Evolutionary conservation across 2,797 vertebrate genomes (phyloP).

Genomic region (Acipenser oxyrinchus): DNA sequence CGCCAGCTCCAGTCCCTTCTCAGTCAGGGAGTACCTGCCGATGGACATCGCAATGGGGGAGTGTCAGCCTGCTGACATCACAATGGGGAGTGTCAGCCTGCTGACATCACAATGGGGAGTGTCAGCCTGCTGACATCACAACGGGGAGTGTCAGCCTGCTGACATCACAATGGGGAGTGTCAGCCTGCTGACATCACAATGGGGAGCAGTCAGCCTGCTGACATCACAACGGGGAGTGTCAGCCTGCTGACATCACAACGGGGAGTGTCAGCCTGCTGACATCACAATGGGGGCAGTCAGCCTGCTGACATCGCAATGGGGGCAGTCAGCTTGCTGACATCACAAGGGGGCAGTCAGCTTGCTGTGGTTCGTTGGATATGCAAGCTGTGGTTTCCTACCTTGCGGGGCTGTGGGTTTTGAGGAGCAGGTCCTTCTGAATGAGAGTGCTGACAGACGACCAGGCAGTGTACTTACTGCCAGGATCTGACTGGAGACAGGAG

Average conservation of each 20-base stretch:
- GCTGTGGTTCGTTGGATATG: too few species aligned
- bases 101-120: too few species aligned
- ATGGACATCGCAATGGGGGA: neutral
- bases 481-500: neutral
- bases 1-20: neutral
- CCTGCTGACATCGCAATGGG: neutral
- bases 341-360: neutral
- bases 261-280: neutral
- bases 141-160: neutral
- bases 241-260: neutral
- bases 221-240: neutral
- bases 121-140: too few species aligned
- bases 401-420: constrained; percentile 77
- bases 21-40: neutral
- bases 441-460: constrained; percentile 78
- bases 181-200: neutral
- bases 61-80: neutral
- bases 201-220: neutral
- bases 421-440: constrained; percentile 68
- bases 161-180: neutral
- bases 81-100: neutral
- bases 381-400: constrained; percentile 46
- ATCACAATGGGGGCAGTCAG: neutral
- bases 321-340: neutral
- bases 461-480: constrained; percentile 43